Evolutionary conservation across 2,797 vertebrate genomes (phyloP).

Genomic region (Myoxocephalus aenaeus): DNA sequence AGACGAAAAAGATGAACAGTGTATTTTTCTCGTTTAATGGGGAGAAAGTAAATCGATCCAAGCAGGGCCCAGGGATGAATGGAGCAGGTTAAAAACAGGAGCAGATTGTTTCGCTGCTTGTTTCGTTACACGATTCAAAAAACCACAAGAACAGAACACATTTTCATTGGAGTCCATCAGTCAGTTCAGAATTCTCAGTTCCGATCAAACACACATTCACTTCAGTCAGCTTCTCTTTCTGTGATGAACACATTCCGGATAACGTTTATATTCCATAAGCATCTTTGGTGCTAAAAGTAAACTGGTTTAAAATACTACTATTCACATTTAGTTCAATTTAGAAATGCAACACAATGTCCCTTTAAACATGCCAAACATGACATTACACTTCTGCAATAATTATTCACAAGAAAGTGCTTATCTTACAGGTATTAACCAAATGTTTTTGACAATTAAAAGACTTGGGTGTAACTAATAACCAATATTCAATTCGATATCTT

Average conservation of each 20-base stretch:
- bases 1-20: not conserved
- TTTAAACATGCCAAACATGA: not conserved
- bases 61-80: not conserved
- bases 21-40: not conserved
- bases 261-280: not conserved
- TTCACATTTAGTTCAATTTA: not conserved
- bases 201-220: not conserved
- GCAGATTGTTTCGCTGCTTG: not conserved
- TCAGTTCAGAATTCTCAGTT: not conserved
- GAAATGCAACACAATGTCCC: not conserved
- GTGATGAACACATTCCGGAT: not conserved
- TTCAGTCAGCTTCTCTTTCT: not conserved
- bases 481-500: not conserved
- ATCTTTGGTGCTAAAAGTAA: not conserved
- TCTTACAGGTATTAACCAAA: not conserved
- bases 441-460: not conserved
- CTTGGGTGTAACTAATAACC: not conserved
- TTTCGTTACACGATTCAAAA: not conserved
- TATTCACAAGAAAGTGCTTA: not conserved
- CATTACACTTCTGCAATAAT: not conserved
- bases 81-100: not conserved
- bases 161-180: not conserved
- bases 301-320: not conserved
- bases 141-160: not conserved
- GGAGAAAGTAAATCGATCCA: not conserved